Evolutionary conservation across 2,888 invertebrate species (phyloP).

Genomic region (Sisyra nigra): DNA sequence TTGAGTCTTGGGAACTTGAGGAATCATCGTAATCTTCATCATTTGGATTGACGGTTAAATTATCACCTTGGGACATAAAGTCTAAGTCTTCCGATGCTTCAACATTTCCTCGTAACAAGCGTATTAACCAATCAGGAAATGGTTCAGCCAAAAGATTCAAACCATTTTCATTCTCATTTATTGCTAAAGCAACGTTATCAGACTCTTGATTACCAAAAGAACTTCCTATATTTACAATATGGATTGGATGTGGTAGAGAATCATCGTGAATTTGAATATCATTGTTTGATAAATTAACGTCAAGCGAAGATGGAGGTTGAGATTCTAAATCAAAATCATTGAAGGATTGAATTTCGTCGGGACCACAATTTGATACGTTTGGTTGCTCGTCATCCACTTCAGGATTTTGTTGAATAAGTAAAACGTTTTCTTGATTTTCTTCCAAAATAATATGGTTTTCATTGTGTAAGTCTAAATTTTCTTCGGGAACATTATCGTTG

Average conservation of each 20-base stretch:
- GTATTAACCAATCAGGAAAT: constrained; percentile 4
- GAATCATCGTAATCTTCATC: background rate
- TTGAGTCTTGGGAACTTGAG: background rate
- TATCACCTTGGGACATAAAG: constrained; percentile 4
- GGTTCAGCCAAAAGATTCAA: constrained; percentile 1
- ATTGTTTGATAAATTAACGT: constrained; percentile 9
- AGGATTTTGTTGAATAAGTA: constrained; percentile 11
- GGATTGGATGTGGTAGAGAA: background rate
- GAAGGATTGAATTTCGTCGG: constrained; percentile 11
- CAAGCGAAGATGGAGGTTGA: constrained; percentile 1
- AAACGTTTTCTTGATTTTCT: constrained; percentile 8
- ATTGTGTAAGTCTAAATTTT: constrained; percentile 10
- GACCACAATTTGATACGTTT: constrained; percentile 9
- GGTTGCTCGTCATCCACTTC: constrained; percentile 13
- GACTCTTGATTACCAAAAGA: constrained; percentile 12
- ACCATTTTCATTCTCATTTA: background rate
- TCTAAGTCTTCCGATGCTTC: background rate
- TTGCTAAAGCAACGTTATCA: constrained; percentile 7
- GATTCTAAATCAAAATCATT: constrained; percentile 6
- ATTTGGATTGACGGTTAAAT: constrained; percentile 3
- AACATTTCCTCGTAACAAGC: background rate
- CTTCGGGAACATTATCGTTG: background rate
- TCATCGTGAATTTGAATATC: constrained; percentile 6
- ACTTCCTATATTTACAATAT: background rate
- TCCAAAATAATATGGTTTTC: constrained; percentile 10